Evolutionary conservation across 2,888 invertebrate genomes (phyloP).

Genomic region (Thecocarcelia acutangulata): DNA sequence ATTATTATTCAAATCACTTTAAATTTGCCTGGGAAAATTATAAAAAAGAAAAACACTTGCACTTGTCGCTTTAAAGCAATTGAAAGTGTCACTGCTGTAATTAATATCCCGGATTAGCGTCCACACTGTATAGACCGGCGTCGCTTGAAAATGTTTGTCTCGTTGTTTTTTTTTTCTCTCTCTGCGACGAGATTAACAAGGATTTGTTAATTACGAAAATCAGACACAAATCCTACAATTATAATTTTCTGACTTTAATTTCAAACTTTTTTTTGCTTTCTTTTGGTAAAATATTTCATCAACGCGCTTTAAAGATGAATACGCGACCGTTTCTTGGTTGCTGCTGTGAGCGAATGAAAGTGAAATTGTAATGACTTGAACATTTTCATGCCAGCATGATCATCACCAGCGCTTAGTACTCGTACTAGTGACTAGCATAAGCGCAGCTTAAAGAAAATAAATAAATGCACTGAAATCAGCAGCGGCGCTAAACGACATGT

Average conservation of each 20-base stretch:
- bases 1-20: background rate
- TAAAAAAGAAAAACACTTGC: background rate
- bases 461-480: constrained; percentile 14
- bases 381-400: constrained; percentile 75
- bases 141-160: constrained; percentile 6
- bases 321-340: constrained; percentile 73
- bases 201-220: constrained; percentile 31
- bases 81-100: constrained; percentile 27
- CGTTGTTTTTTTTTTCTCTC: background rate
- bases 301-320: constrained; percentile 39
- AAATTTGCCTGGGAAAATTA: constrained; percentile 14
- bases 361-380: constrained; percentile 77
- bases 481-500: constrained; percentile 42
- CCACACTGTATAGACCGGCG: constrained; percentile 16
- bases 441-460: constrained; percentile 46
- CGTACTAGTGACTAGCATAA: constrained; percentile 29
- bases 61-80: constrained; percentile 1
- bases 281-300: constrained; percentile 16
- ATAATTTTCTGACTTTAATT: constrained; percentile 5
- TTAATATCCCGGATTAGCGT: constrained; percentile 46
- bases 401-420: constrained; percentile 42
- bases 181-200: constrained; percentile 43
- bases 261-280: background rate
- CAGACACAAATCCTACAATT: constrained; percentile 13
- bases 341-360: constrained; percentile 78